A percentile compares a stretch with the other conserved stretches of the same genome.
Evolutionary conservation across 2,113 vertebrate genomes (phyloP).

Genomic region (Parus major): DNA sequence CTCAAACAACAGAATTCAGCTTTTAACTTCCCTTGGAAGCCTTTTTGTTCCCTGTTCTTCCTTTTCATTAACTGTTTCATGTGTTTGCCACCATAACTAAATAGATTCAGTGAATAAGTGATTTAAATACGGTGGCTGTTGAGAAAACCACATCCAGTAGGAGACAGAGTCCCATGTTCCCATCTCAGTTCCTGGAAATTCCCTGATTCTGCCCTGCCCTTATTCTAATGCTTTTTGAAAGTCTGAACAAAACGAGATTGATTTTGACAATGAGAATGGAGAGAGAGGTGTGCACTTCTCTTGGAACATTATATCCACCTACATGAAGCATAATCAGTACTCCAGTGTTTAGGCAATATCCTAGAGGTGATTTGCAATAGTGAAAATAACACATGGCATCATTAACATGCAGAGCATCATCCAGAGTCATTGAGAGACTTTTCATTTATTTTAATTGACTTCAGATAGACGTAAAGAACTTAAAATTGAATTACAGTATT

Average conservation of each 20-base stretch:
- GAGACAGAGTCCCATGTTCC: not conserved
- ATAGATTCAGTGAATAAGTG: not conserved
- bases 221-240: not conserved
- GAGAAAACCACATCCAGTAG: not conserved
- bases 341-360: conserved; percentile 7
- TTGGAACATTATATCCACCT: not conserved
- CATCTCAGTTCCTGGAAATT: not conserved
- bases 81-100: not conserved
- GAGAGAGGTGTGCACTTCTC: not conserved
- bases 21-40: not conserved
- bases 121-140: not conserved
- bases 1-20: not conserved
- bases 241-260: not conserved
- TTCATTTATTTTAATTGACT: conserved; percentile 62
- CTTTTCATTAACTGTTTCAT: not conserved
- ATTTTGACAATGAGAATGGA: not conserved
- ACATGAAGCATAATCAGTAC: not conserved
- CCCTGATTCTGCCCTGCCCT: not conserved
- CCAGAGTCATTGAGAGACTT: conserved; percentile 30
- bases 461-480: conserved; percentile 35
- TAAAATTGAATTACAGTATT: conserved; percentile 58
- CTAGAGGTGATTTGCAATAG: conserved; percentile 24
- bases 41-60: not conserved
- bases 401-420: conserved; percentile 27
- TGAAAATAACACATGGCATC: not conserved